Conservation (phyloP, 2,888 invertebrate species). For the Tuta absoluta region DNA sequence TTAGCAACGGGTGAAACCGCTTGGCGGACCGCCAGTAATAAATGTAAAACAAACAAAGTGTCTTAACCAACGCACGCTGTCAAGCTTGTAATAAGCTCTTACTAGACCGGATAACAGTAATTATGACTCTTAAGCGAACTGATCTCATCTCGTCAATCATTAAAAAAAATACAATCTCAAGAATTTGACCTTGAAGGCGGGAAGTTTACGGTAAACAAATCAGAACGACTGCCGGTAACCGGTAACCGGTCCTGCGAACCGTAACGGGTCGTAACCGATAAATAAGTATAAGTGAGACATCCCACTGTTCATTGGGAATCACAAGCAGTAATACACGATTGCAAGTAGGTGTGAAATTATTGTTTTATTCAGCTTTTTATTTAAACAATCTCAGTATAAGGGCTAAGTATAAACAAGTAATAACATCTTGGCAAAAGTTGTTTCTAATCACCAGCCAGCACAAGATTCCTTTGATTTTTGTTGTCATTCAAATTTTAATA, state of each 20-base stretch:
- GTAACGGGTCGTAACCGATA: constrained; percentile 20
- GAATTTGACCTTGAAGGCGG: constrained; percentile 21
- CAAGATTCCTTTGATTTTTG: too few species aligned
- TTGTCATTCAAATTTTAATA: too few species aligned
- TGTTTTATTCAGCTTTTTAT: too few species aligned
- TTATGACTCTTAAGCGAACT: neutral
- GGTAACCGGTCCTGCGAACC: constrained; percentile 17
- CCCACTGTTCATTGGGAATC: neutral
- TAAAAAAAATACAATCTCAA: neutral
- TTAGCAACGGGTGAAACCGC: neutral
- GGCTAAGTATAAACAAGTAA: too few species aligned
- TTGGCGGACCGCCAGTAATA: too few species aligned
- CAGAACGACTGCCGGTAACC: constrained; percentile 9
- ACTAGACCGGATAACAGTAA: neutral
- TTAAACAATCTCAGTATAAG: too few species aligned
- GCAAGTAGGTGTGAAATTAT: too few species aligned
- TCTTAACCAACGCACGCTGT: constrained; percentile 2
- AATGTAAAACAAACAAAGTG: neutral
- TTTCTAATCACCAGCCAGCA: too few species aligned
- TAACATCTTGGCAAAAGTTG: too few species aligned
- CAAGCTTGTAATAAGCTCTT: neutral
- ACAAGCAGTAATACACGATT: neutral
- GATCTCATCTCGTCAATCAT: constrained; percentile 12
- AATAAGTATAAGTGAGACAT: neutral
- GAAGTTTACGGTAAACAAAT: constrained; percentile 21